These are phyloP conservation scores for Phrynosoma platyrhinos DNA, from an alignment of 2,113 vertebrate species.

Conservation along the genomic window DNA sequence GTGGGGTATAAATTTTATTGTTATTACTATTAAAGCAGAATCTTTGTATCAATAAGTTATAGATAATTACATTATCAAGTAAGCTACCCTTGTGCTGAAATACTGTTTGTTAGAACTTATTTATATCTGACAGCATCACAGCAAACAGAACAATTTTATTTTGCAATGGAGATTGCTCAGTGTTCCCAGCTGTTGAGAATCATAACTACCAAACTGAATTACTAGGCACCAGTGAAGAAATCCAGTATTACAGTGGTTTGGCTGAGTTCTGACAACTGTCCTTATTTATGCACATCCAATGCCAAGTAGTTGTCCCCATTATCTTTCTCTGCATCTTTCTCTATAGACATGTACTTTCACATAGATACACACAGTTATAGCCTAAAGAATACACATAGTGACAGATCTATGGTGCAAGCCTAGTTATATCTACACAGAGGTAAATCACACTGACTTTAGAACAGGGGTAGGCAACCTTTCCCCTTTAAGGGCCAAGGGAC, in stretches of 20 bases:
- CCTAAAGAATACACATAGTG: background rate
- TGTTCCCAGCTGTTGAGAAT: constrained; percentile 30
- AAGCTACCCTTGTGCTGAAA: constrained; percentile 18
- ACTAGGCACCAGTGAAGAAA: constrained; percentile 35
- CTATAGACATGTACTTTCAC: no score
- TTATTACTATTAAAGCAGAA: constrained; percentile 34
- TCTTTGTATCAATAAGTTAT: constrained; percentile 42
- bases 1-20: no score
- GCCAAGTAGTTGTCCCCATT: no score
- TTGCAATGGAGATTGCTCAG: constrained; percentile 35
- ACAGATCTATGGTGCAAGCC: constrained; percentile 6
- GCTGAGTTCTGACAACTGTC: background rate
- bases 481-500: no score
- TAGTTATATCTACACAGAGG: background rate
- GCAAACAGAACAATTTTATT: constrained; percentile 44
- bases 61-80: constrained; percentile 41
- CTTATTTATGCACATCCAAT: background rate
- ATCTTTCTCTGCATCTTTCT: no score
- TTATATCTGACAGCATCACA: constrained; percentile 44
- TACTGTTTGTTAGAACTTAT: background rate
- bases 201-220: constrained; percentile 12
- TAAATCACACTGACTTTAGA: background rate
- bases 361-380: background rate
- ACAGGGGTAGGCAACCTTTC: no score
- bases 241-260: background rate